Evolutionary conservation across 2,113 vertebrate genomes (phyloP).

Genomic region (Myotis brandtii): DNA sequence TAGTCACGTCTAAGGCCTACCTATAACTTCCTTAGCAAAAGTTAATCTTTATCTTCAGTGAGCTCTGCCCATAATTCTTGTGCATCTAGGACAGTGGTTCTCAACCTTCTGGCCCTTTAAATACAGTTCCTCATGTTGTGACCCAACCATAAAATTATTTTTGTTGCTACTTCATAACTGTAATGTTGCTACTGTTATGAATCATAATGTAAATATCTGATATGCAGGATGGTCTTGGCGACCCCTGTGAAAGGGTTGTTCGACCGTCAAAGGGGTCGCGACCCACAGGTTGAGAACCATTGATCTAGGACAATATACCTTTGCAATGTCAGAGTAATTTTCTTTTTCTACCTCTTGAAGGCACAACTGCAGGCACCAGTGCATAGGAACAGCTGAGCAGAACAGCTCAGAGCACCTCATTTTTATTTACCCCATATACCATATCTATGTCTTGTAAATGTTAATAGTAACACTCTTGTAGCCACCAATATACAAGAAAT

Average conservation of each 20-base stretch:
- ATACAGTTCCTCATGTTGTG: no score
- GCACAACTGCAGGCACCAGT: neutral
- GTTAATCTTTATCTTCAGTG: neutral
- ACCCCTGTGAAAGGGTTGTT: no score
- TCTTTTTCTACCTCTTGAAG: neutral
- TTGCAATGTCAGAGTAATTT: neutral
- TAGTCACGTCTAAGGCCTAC: neutral
- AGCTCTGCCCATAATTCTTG: neutral
- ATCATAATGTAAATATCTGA: no score
- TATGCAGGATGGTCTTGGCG: no score
- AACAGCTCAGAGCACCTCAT: neutral
- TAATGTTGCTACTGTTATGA: no score
- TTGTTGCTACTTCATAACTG: no score
- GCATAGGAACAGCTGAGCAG: neutral
- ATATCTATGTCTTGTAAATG: neutral
- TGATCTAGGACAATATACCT: neutral
- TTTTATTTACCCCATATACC: neutral
- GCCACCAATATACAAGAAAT: neutral
- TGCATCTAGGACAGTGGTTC: neutral
- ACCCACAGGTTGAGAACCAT: no score
- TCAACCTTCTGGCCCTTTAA: no score
- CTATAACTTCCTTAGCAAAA: neutral
- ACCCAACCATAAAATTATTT: no score
- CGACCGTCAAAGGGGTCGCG: no score
- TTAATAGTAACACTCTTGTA: neutral